Conservation (phyloP, 2,888 invertebrate species). For the Zygothrica quintamaculata region DNA sequence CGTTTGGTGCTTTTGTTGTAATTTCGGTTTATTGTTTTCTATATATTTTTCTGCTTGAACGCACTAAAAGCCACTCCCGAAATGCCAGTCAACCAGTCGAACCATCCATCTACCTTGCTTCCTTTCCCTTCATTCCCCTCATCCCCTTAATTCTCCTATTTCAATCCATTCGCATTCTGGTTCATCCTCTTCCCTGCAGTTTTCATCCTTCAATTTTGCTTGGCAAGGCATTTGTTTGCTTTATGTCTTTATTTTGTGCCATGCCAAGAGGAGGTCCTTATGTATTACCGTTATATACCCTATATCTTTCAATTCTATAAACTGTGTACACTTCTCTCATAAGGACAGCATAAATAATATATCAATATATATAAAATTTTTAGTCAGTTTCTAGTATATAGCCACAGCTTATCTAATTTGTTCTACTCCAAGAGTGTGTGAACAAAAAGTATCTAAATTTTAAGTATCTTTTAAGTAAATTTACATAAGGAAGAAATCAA, state of each 20-base stretch:
- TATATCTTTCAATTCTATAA: constrained; percentile 8
- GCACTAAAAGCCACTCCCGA: constrained; percentile 78
- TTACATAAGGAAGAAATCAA: too few relatives aligned
- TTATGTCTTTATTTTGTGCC: constrained; percentile 75
- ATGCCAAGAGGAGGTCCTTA: constrained; percentile 29
- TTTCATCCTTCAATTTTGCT: constrained; percentile 28
- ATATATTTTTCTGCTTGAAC: constrained; percentile 79
- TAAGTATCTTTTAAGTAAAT: too few relatives aligned
- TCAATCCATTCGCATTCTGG: too few relatives aligned
- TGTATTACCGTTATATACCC: constrained; percentile 55
- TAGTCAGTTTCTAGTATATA: too few relatives aligned
- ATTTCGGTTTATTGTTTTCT: constrained; percentile 79
- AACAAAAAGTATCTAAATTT: too few relatives aligned
- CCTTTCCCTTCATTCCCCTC: too few relatives aligned
- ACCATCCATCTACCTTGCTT: background rate
- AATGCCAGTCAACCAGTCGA: constrained; percentile 66
- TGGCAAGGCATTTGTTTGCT: constrained; percentile 71
- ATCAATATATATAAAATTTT: too few relatives aligned
- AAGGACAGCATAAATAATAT: too few relatives aligned
- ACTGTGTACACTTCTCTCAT: too few relatives aligned
- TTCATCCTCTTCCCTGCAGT: constrained; percentile 13
- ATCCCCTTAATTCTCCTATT: too few relatives aligned
- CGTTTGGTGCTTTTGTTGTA: constrained; percentile 52
- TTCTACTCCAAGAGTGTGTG: too few relatives aligned
- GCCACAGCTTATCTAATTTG: too few relatives aligned